Percentiles rank a stretch among this genome's conserved stretches.
Conservation (phyloP, 2,888 invertebrate species). For the Holacanthella duospinosa region DNA sequence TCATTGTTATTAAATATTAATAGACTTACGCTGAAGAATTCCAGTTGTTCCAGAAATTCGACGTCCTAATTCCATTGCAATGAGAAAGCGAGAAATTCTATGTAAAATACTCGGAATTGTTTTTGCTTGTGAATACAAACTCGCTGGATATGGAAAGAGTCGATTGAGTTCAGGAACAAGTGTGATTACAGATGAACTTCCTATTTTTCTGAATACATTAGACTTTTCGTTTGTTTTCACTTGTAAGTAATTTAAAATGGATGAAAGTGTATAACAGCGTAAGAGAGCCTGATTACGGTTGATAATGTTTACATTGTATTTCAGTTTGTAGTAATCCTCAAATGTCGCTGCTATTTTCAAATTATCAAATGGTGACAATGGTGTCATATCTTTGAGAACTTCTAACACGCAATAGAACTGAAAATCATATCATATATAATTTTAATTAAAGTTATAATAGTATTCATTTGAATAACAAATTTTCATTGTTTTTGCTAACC, state of each 20-base stretch:
- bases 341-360: conserved; percentile 50
- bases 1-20: no score
- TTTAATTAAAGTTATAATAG: no score
- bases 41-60: no score
- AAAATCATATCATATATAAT: no score
- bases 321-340: conserved; percentile 61
- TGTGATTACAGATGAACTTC: conserved; percentile 55
- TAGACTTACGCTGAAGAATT: background rate
- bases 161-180: conserved; percentile 81
- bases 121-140: conserved; percentile 72
- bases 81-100: conserved; percentile 57
- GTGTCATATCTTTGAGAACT: conserved; percentile 55
- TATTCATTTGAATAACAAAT: no score
- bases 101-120: conserved; percentile 75
- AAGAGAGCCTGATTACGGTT: conserved; percentile 64
- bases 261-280: conserved; percentile 61
- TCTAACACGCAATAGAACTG: conserved; percentile 48
- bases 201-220: no score
- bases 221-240: conserved; percentile 10
- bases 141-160: conserved; percentile 48
- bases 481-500: no score
- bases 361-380: conserved; percentile 55
- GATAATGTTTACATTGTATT: conserved; percentile 57
- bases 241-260: conserved; percentile 50
- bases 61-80: conserved; percentile 64